A percentile compares a stretch with the other conserved stretches of the same genome.
Conservation (phyloP, 2,113 vertebrate genomes). For the Psephotus haematonotus region DNA sequence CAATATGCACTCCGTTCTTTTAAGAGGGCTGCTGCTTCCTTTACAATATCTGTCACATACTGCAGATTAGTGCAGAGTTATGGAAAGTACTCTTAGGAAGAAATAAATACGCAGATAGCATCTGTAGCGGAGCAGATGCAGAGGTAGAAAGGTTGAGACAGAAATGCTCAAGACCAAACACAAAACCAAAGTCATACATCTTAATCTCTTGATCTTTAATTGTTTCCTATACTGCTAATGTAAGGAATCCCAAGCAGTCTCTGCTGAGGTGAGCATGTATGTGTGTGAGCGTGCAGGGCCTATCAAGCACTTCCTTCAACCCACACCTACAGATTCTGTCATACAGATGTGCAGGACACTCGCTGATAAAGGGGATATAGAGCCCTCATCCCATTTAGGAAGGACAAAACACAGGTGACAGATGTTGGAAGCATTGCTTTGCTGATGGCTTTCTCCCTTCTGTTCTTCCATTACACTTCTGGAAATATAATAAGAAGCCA, state of each 20-base stretch:
- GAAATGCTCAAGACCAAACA: background rate
- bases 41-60: background rate
- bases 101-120: background rate
- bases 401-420: background rate
- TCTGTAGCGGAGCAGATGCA: background rate
- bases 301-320: background rate
- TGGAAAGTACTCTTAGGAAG: background rate
- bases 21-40: background rate
- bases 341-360: background rate
- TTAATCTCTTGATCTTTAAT: conserved; percentile 50
- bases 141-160: background rate
- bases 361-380: background rate
- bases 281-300: background rate
- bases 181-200: background rate
- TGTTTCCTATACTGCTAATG: background rate
- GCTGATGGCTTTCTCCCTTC: background rate
- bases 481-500: background rate
- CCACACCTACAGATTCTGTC: background rate
- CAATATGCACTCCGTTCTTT: background rate
- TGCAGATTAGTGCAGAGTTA: background rate
- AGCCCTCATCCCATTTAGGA: background rate
- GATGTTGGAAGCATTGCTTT: background rate
- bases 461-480: conserved; percentile 22
- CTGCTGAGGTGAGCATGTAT: background rate
- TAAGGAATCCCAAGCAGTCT: conserved; percentile 20